phyloP scores from a whole-genome alignment of 2,797 vertebrate genomes.

The Anniella stebbinsi region DNA sequence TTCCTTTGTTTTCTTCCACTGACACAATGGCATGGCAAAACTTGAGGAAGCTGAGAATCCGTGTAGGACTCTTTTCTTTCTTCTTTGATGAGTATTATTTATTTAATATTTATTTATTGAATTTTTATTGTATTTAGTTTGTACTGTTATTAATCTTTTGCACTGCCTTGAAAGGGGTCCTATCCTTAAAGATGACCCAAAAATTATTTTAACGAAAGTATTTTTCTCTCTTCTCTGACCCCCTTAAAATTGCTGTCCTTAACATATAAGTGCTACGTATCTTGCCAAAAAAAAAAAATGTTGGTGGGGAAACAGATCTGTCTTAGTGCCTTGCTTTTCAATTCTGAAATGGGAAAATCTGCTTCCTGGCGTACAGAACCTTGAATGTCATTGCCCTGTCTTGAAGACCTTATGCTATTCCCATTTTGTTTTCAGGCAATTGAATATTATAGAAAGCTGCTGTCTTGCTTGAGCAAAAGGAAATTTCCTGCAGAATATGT shows the following conservation, averaged over 20 bases:
- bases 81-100: neutral
- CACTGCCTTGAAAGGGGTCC: too few relatives aligned
- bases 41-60: neutral
- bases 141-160: neutral
- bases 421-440: slow-evolving; percentile 41
- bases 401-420: neutral
- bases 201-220: too few relatives aligned
- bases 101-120: neutral
- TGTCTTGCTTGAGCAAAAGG: slow-evolving; percentile 14
- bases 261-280: neutral
- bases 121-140: neutral
- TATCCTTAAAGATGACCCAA: too few relatives aligned
- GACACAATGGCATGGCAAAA: neutral
- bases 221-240: too few relatives aligned
- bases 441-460: slow-evolving; percentile 38
- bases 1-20: neutral
- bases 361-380: neutral
- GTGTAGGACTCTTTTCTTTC: neutral
- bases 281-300: neutral
- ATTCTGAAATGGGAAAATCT: neutral
- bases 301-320: neutral
- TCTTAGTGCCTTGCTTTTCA: neutral
- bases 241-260: neutral
- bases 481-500: slow-evolving; percentile 22
- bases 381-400: accelerated